Evolutionary conservation across 2,888 invertebrate species (phyloP).

Genomic region (Eupithecia pulchellata): DNA sequence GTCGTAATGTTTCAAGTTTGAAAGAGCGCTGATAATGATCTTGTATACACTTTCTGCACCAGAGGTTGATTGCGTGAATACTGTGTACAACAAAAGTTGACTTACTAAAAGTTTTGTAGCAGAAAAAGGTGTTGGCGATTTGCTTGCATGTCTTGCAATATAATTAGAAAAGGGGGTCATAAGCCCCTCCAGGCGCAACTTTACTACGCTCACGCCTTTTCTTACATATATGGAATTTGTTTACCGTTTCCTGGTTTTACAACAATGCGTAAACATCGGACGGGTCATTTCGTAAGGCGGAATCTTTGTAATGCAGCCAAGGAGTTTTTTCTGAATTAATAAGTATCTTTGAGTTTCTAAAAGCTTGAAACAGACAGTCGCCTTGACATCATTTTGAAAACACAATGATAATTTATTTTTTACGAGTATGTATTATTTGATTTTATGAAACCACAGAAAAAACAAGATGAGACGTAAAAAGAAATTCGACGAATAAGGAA

Average conservation of each 20-base stretch:
- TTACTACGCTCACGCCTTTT: slow-evolving; percentile 24
- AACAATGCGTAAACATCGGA: slow-evolving; percentile 27
- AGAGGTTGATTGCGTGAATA: neutral
- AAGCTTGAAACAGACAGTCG: neutral
- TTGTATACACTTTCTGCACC: neutral
- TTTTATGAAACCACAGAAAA: neutral
- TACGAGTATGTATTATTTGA: too few species aligned
- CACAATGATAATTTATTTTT: neutral
- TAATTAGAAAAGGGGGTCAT: slow-evolving; percentile 16
- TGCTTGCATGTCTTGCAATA: neutral
- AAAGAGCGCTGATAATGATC: neutral
- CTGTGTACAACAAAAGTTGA: neutral
- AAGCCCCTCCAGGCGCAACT: slow-evolving; percentile 11
- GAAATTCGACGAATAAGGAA: slow-evolving; percentile 12
- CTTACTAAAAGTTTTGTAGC: neutral
- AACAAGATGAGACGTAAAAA: neutral
- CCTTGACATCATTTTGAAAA: slow-evolving; percentile 15
- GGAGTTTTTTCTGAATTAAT: slow-evolving; percentile 25
- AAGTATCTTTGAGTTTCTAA: slow-evolving; percentile 20
- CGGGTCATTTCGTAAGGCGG: slow-evolving; percentile 32
- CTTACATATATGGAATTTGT: slow-evolving; percentile 33
- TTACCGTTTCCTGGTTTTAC: slow-evolving; percentile 39
- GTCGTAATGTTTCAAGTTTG: neutral
- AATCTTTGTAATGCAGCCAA: slow-evolving; percentile 26
- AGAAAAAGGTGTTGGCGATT: neutral